Conservation (phyloP, 2,113 vertebrate species). For the Nettapus auritus region DNA sequence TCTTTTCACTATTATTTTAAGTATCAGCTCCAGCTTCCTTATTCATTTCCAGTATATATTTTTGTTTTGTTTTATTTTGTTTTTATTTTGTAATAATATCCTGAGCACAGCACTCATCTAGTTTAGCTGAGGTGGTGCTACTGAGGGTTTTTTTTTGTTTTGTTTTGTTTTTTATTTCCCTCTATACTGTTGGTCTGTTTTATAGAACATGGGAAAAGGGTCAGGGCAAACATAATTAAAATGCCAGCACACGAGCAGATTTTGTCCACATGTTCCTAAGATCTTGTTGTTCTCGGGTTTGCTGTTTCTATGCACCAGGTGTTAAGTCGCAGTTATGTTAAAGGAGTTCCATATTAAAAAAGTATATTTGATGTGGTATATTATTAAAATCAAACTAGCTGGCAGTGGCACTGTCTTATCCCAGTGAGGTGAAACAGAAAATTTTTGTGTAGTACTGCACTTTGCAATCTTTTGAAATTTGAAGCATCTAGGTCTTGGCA, state of each 20-base stretch:
- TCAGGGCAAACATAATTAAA: slow-evolving; percentile 71
- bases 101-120: not conserved
- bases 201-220: slow-evolving; percentile 61
- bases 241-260: slow-evolving; percentile 64
- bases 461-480: not conserved
- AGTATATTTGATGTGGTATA: slow-evolving; percentile 41
- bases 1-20: slow-evolving; percentile 43
- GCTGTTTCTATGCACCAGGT: slow-evolving; percentile 52
- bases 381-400: slow-evolving; percentile 13
- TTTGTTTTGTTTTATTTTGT: not conserved
- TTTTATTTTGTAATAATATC: slow-evolving; percentile 21
- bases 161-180: not conserved
- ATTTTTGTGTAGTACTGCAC: not conserved
- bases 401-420: not conserved
- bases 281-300: slow-evolving; percentile 43
- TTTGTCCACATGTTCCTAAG: slow-evolving; percentile 69
- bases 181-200: slow-evolving; percentile 39
- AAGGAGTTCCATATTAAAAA: slow-evolving; percentile 32
- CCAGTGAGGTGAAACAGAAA: not conserved
- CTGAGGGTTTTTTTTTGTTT: not conserved
- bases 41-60: not conserved
- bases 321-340: slow-evolving; percentile 44
- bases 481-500: not conserved
- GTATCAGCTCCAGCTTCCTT: slow-evolving; percentile 25
- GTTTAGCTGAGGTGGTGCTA: slow-evolving; percentile 35